Conservation (phyloP, 2,797 vertebrate species). For the Ctenopoma kingsleyae region DNA sequence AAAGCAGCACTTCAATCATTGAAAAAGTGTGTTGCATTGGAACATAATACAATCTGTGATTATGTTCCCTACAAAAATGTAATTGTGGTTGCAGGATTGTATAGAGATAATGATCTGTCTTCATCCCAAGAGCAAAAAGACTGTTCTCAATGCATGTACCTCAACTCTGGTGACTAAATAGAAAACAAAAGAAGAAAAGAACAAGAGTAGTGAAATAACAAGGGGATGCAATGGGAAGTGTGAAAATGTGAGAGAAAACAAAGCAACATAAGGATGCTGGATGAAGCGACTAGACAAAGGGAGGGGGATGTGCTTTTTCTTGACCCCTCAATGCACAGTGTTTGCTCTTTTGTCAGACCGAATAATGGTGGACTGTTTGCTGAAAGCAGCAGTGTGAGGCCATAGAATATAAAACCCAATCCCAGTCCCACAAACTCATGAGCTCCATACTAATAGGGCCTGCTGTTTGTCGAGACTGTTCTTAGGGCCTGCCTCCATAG, state of each 20-base stretch:
- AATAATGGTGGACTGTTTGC: constrained; percentile 86
- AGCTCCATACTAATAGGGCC: constrained; percentile 80
- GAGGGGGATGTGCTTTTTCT: constrained; percentile 66
- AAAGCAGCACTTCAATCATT: too few species aligned
- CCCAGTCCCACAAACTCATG: constrained; percentile 66
- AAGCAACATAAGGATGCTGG: constrained; percentile 60
- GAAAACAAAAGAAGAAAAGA: constrained; percentile 10
- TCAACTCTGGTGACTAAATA: constrained; percentile 17
- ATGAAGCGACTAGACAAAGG: constrained; percentile 63
- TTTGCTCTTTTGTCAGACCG: constrained; percentile 84
- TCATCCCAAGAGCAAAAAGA: constrained; percentile 30
- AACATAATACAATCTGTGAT: too few species aligned
- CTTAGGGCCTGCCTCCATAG: constrained; percentile 48
- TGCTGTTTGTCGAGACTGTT: constrained; percentile 57
- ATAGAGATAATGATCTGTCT: constrained; percentile 43
- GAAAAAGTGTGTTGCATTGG: too few species aligned
- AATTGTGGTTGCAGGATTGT: constrained; percentile 21
- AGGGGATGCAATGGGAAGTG: constrained; percentile 47
- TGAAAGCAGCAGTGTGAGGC: constrained; percentile 82
- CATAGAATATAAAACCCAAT: constrained; percentile 77
- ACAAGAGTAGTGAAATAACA: constrained; percentile 39
- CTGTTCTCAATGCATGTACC: constrained; percentile 31
- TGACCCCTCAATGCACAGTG: constrained; percentile 80
- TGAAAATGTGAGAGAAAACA: constrained; percentile 66
- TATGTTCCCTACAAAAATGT: too few species aligned